Base-by-base conservation (phyloP, 2,113 vertebrate species). In the Phocoena sinus region DNA sequence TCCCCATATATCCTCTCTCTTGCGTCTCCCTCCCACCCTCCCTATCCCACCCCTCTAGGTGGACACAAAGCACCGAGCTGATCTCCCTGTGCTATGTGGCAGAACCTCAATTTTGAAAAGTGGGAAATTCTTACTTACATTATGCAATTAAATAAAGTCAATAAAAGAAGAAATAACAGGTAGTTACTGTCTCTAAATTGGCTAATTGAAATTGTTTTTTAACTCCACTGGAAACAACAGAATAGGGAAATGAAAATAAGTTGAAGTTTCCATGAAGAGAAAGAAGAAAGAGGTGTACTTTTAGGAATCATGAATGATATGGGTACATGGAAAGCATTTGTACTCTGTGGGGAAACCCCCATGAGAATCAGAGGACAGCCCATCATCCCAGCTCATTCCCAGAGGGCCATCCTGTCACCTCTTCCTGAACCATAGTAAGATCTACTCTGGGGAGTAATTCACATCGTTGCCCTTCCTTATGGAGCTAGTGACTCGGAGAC, bases 401-500 rank as follows among this genome's bases (percentile, higher is more conserved):
- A 63, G 56, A 63, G 86, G 84, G 81, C 91, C 63, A 38, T 53
- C n/a, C 47, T 41, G 14, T 93, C 77, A 68, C 91, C 56, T 93
- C 93, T 47, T 36, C 25, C 44, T 96, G 94, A 94, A 94, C 94
- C 96, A 41, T 31, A 92, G 58, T 47, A 91, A 95, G 88, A 10
- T 63, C 36, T 67, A 28, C 74, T 92, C 88, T 70, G 58, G 94
- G 90, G 97, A 96, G 10, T 92, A 87, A 92, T 92, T 96, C 68
- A 79, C 84, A 79, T 65, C 36, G 0, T 74, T 70, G 62, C 38
- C 91, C 91, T 97, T 93, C 87, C 91, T 96, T 96, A 94, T 96
- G 88, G 88, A 98, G 73, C 76, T 74, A 95, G 53, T 92, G 89
- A 95, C 91, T 97, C 71, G 3, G 76, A 92, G 81, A 97, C 4